These are phyloP conservation scores for Heptranchias perlo DNA, from an alignment of 2,113 vertebrate genomes.

Conservation along the genomic window DNA sequence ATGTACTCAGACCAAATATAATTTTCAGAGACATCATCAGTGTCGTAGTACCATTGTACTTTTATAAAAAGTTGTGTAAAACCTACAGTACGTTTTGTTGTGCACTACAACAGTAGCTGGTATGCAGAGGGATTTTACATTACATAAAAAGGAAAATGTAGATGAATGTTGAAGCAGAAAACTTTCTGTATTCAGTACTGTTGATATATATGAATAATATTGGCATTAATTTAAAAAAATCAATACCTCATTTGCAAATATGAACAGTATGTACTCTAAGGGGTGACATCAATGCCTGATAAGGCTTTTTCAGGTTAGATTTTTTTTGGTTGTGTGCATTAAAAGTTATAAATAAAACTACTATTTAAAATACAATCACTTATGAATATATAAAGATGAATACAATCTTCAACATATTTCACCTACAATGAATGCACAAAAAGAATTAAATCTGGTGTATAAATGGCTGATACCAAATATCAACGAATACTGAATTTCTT, in stretches of 20 bases:
- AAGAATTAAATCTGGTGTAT: neutral
- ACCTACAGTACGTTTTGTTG: constrained; percentile 27
- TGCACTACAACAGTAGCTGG: neutral
- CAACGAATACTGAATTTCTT: neutral
- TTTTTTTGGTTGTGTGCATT: constrained; percentile 8
- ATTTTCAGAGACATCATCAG: neutral
- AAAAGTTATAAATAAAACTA: constrained; percentile 33
- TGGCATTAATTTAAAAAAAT: neutral
- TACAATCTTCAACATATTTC: constrained; percentile 19
- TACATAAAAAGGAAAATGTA: constrained; percentile 14
- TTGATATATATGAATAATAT: neutral
- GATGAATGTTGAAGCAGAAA: neutral
- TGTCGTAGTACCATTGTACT: constrained; percentile 2
- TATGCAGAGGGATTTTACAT: neutral
- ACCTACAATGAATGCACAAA: neutral
- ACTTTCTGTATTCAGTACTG: neutral
- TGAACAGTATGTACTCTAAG: neutral
- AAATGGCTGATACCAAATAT: neutral
- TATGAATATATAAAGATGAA: constrained; percentile 14
- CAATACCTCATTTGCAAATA: neutral
- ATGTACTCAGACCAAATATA: neutral
- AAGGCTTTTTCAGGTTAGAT: neutral
- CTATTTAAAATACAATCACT: constrained; percentile 13
- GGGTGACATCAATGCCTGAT: neutral
- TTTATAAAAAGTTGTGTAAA: neutral